Evolutionary conservation across 2,888 invertebrate genomes (phyloP), one percentile per base, ranked within the genome.

Genomic region (Trichogramma dendrolimi): DNA sequence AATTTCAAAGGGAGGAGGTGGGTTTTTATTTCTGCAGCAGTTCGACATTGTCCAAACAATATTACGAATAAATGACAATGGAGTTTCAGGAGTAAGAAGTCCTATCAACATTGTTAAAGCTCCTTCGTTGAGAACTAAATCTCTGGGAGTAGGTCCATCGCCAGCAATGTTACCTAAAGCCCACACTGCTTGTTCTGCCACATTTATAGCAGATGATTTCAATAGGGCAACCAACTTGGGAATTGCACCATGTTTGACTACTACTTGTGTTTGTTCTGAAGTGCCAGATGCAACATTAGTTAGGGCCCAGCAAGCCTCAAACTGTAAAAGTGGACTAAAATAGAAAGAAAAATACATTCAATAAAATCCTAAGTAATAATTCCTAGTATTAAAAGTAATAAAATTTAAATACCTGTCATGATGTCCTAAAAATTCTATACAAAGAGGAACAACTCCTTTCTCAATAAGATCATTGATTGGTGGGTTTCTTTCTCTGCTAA

Each of bases 151-250:
- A 0, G 92, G 84, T 0, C 93, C 92, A 78, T 94, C 93, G 44
- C 97, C 96, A 6, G 96, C 96, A 71, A 98, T 94, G 81, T 99
- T 99, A 67, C 96, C 95, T n/a, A 96, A 82, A 0, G 97, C 97
- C 98, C 93, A 97, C 0, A 96, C 92, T n/a, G 94, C 89, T 79
- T 96, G 96, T 74, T 96, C 96, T 1, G 92, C 89, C 1, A 92
- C 87, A 68, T 89, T 85, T 0, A 84, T 79, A 47, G 86, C 82
- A 2, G 84, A 80, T 0, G 91, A 89, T 6, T 83, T 79, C 0
- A 96, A 80, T 10, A 98, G 82, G 0, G 81, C 75, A 38, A 95
- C 86, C 57, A 99, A 85, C 63, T 88, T 87, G 0, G 91, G 91
- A 38, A 98, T 85, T 0, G 94, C 96, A n/a, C 92, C 91, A 46